phyloP scores from a whole-genome alignment of 2,888 invertebrate genomes.

The Andrena dorsata region DNA sequence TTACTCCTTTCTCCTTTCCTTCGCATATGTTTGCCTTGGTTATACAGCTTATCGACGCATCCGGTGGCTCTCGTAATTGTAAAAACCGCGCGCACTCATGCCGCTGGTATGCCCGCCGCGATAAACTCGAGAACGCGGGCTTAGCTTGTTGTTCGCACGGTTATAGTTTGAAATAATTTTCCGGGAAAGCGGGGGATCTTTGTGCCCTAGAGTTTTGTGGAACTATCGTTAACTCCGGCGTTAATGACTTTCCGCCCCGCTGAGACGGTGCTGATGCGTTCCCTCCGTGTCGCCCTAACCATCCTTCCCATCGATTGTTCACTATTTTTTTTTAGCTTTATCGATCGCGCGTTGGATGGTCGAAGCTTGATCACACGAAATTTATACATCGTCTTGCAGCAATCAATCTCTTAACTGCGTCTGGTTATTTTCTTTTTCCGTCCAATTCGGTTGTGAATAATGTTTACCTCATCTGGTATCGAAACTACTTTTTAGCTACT shows the following conservation, averaged over 20 bases:
- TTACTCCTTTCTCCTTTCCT: not conserved
- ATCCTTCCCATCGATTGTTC: conserved; percentile 31
- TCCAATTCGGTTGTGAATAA: not conserved
- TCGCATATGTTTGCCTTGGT: not conserved
- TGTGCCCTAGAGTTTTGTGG: conserved; percentile 27
- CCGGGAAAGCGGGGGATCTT: conserved; percentile 37
- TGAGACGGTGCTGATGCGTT: not conserved
- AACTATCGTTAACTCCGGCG: conserved; percentile 43
- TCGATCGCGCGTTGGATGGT: conserved; percentile 5
- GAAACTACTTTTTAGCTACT: too few species aligned
- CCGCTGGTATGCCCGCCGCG: conserved; percentile 34
- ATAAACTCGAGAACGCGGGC: conserved; percentile 57
- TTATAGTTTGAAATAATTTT: conserved; percentile 64
- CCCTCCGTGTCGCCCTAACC: not conserved
- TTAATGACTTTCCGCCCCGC: conserved; percentile 35
- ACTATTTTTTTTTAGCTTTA: conserved; percentile 39
- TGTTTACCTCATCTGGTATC: not conserved
- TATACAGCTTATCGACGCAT: not conserved
- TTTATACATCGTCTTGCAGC: not conserved
- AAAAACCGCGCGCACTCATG: conserved; percentile 39
- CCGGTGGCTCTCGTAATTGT: conserved; percentile 15
- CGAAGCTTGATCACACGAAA: conserved; percentile 20
- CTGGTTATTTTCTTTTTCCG: conserved; percentile 18
- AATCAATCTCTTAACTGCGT: not conserved
- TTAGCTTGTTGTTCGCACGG: conserved; percentile 32